Percentiles rank a stretch among this genome's conserved stretches.
These are phyloP conservation scores for Prorops nasuta DNA, from an alignment of 1,140 invertebrate genomes.

Conservation along the genomic window DNA sequence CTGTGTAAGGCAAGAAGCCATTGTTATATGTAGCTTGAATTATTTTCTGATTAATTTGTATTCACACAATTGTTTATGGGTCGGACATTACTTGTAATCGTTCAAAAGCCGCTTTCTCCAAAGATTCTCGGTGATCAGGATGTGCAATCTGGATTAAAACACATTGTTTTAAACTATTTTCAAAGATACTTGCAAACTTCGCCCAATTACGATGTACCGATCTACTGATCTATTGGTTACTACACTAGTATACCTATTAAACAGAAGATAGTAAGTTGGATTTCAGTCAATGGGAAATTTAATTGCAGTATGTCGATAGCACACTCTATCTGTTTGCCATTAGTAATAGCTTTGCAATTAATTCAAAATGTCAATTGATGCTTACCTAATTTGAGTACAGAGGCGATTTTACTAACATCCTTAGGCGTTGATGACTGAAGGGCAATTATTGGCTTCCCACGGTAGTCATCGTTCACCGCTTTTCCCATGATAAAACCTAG, in stretches of 20 bases:
- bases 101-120: slow-evolving; percentile 89
- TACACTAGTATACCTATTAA: slow-evolving; percentile 77
- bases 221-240: slow-evolving; percentile 87
- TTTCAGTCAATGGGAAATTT: background rate
- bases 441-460: slow-evolving; percentile 90
- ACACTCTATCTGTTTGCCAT: background rate
- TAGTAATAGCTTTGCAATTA: background rate
- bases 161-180: slow-evolving; percentile 83
- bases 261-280: background rate
- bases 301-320: background rate
- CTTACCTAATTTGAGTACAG: slow-evolving; percentile 76
- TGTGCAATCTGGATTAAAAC: slow-evolving; percentile 89
- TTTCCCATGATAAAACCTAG: slow-evolving; percentile 91
- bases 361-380: slow-evolving; percentile 5
- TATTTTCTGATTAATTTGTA: no score
- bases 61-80: slow-evolving; percentile 56
- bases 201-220: slow-evolving; percentile 91
- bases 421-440: slow-evolving; percentile 80
- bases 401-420: slow-evolving; percentile 84
- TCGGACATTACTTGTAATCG: slow-evolving; percentile 85
- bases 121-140: slow-evolving; percentile 79
- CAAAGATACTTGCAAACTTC: slow-evolving; percentile 88
- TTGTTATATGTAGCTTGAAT: no score
- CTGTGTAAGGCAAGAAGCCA: no score
- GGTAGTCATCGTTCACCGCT: slow-evolving; percentile 76